Evolutionary conservation across 2,888 invertebrate species (phyloP).

Genomic region (Bellardia bayeri): DNA sequence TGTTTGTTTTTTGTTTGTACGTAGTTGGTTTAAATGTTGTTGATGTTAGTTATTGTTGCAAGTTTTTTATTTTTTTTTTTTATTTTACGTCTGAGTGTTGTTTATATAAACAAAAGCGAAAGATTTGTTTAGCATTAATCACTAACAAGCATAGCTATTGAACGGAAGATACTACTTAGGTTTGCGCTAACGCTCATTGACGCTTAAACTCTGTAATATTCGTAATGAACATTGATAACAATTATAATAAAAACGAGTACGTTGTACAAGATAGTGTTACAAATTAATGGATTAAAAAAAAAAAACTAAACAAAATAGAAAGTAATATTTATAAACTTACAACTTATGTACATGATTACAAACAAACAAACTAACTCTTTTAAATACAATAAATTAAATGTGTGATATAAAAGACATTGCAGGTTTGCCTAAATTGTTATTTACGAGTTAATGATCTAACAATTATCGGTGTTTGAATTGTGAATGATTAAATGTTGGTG

Average conservation of each 20-base stretch:
- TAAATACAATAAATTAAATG: conserved; percentile 1
- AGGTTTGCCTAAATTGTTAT: conserved; percentile 40
- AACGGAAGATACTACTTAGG: conserved; percentile 52
- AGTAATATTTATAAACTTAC: neutral
- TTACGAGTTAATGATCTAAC: conserved; percentile 25
- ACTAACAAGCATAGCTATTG: conserved; percentile 56
- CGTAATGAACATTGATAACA: neutral
- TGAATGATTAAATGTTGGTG: conserved; percentile 37
- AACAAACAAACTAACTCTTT: neutral
- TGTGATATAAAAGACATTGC: conserved; percentile 34
- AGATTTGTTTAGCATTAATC: conserved; percentile 69
- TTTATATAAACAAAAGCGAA: conserved; percentile 71
- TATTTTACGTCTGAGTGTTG: conserved; percentile 38
- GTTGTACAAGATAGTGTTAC: conserved; percentile 19
- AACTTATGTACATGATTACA: neutral
- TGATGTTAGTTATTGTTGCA: conserved; percentile 56
- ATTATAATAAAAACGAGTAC: conserved; percentile 2
- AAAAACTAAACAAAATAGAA: neutral
- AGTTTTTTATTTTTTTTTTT: conserved; percentile 29
- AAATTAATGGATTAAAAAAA: conserved; percentile 25
- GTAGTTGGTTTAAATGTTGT: conserved; percentile 47
- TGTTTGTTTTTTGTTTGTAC: neutral
- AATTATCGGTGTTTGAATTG: conserved; percentile 16
- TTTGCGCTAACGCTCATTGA: conserved; percentile 13
- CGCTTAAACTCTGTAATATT: neutral